Evolutionary conservation across 2,888 invertebrate species (phyloP).

Genomic region (Podotricha telesiphe): DNA sequence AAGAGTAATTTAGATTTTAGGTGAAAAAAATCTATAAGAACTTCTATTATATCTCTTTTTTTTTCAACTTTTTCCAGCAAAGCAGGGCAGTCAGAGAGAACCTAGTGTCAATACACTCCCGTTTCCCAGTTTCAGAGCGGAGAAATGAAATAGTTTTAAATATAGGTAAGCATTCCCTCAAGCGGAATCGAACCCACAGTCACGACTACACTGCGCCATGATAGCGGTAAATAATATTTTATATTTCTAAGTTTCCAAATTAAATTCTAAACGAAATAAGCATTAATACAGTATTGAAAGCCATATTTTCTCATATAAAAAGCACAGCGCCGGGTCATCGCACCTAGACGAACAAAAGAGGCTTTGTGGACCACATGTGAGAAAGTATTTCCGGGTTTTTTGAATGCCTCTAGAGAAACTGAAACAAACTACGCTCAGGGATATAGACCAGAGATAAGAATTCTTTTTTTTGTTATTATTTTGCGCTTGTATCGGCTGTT

Average conservation of each 20-base stretch:
- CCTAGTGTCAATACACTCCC: too few relatives aligned
- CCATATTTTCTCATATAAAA: conserved; percentile 31
- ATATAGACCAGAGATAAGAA: conserved; percentile 27
- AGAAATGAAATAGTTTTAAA: too few relatives aligned
- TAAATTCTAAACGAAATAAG: background rate
- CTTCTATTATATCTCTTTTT: too few relatives aligned
- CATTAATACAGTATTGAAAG: conserved; percentile 12
- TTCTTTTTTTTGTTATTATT: conserved; percentile 4
- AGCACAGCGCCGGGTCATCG: conserved; percentile 41
- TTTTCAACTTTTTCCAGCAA: too few relatives aligned
- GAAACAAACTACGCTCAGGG: conserved; percentile 26
- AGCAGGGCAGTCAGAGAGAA: too few relatives aligned
- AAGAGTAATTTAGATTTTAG: background rate
- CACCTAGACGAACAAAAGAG: conserved; percentile 44
- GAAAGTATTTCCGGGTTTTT: conserved; percentile 46
- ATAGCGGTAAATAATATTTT: too few relatives aligned
- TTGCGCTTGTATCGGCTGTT: conserved; percentile 10
- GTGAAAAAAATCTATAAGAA: too few relatives aligned
- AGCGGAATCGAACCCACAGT: too few relatives aligned
- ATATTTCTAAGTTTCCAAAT: background rate
- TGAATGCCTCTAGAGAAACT: conserved; percentile 32
- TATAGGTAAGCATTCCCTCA: too few relatives aligned
- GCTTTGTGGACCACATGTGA: conserved; percentile 45
- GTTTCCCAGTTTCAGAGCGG: too few relatives aligned
- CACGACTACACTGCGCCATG: too few relatives aligned